These are phyloP conservation scores for Anolis sagrei DNA, from an alignment of 2,113 vertebrate species.

Conservation along the genomic window DNA sequence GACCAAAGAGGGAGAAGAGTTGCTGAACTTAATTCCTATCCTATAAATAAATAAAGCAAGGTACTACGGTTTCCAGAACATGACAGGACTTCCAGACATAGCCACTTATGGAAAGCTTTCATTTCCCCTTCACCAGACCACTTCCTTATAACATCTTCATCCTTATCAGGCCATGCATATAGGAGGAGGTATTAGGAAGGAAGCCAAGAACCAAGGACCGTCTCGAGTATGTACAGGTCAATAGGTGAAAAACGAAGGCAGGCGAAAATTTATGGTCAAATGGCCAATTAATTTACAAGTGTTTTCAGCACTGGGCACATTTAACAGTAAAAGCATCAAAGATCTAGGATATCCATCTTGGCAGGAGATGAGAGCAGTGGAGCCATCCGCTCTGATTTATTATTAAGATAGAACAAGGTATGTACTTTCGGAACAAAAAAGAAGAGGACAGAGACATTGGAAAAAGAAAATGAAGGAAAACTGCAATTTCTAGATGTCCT, in stretches of 20 bases:
- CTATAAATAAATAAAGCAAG: too few species aligned
- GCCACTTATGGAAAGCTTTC: neutral
- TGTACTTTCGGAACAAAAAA: accelerated
- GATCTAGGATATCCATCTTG: slow-evolving; percentile 24
- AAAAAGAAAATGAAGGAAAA: too few species aligned
- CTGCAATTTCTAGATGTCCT: too few species aligned
- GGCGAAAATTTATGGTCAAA: neutral
- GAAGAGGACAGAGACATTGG: neutral
- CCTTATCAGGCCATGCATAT: slow-evolving; percentile 8
- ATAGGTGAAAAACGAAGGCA: slow-evolving; percentile 25
- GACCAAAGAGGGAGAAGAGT: too few species aligned
- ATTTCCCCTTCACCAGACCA: accelerated
- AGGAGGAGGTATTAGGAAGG: neutral
- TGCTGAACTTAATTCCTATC: too few species aligned
- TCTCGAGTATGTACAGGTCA: slow-evolving; percentile 41
- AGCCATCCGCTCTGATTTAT: slow-evolving; percentile 41
- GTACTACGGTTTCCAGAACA: neutral
- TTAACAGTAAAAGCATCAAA: slow-evolving; percentile 44
- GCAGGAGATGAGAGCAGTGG: neutral
- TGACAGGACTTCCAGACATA: neutral
- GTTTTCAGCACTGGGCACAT: slow-evolving; percentile 41
- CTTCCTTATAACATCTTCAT: neutral
- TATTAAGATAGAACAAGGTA: slow-evolving; percentile 40
- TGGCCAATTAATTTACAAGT: slow-evolving; percentile 60
- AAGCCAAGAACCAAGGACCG: slow-evolving; percentile 41